These are phyloP conservation scores for Nomada goodeniana DNA, from an alignment of 2,888 invertebrate species.

Conservation along the genomic window DNA sequence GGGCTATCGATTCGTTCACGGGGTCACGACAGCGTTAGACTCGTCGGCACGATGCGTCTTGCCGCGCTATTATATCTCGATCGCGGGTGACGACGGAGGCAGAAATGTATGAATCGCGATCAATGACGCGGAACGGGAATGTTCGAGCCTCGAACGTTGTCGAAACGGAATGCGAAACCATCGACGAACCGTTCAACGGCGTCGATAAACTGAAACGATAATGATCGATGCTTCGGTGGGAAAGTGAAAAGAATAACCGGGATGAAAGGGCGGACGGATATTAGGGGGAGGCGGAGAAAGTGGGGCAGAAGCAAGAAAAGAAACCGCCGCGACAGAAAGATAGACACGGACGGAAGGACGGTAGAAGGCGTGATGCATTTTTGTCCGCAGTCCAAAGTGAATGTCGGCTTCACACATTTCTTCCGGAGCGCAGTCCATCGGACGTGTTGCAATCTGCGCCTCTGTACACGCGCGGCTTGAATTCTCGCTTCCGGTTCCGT, in stretches of 20 bases:
- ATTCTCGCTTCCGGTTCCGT: conserved; percentile 80
- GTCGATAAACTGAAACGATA: conserved; percentile 11
- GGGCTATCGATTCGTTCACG: conserved; percentile 46
- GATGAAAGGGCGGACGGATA: not conserved
- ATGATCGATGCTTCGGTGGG: conserved; percentile 9
- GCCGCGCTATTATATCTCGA: conserved; percentile 48
- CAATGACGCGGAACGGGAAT: conserved; percentile 39
- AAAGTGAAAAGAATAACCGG: not conserved
- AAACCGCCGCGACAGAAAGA: not conserved
- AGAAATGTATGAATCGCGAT: conserved; percentile 76
- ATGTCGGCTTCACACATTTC: conserved; percentile 82
- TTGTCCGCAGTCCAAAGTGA: conserved; percentile 70
- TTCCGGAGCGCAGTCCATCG: conserved; percentile 81
- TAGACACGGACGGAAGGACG: conserved; percentile 24
- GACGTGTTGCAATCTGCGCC: conserved; percentile 79
- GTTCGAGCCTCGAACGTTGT: conserved; percentile 12
- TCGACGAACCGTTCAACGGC: not conserved
- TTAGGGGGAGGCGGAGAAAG: conserved; percentile 16
- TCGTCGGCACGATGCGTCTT: conserved; percentile 51
- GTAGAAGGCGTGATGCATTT: conserved; percentile 55
- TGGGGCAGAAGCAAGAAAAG: conserved; percentile 1
- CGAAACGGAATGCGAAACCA: not conserved
- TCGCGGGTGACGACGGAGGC: conserved; percentile 44
- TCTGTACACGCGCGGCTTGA: conserved; percentile 80
- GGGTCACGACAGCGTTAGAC: conserved; percentile 34